A percentile compares a stretch with the other conserved stretches of the same genome.
Conservation (phyloP, 2,888 invertebrate species). For the Drosophila helvetica region DNA sequence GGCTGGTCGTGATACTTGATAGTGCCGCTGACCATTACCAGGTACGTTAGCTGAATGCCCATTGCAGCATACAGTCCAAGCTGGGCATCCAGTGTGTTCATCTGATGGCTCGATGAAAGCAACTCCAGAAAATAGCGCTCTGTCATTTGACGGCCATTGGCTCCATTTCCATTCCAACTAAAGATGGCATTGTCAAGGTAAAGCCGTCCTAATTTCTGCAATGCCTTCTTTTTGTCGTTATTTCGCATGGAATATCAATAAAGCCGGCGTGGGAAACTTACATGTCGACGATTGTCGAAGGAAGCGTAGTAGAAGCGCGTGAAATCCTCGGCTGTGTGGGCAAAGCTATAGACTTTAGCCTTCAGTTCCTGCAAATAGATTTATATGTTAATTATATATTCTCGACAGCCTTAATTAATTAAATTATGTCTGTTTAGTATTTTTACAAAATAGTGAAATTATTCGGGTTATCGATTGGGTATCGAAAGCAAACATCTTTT, state of each 20-base stretch:
- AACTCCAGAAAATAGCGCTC: slow-evolving; percentile 93
- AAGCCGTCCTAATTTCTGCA: slow-evolving; percentile 89
- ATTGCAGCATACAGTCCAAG: slow-evolving; percentile 91
- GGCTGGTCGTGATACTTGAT: slow-evolving; percentile 88
- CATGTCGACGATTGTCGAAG: slow-evolving; percentile 94
- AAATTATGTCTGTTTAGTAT: too few species aligned
- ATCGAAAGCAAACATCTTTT: too few species aligned
- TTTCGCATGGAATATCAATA: neutral
- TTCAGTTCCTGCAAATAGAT: slow-evolving; percentile 85
- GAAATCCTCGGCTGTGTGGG: slow-evolving; percentile 94
- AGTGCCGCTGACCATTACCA: slow-evolving; percentile 92
- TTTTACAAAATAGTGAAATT: too few species aligned
- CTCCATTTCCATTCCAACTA: slow-evolving; percentile 96
- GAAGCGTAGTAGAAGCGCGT: slow-evolving; percentile 95
- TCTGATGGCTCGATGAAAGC: slow-evolving; percentile 90
- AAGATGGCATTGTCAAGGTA: slow-evolving; percentile 93
- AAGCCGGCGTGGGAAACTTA: slow-evolving; percentile 79
- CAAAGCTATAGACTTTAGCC: slow-evolving; percentile 90
- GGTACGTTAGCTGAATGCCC: slow-evolving; percentile 90
- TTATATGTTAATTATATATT: neutral
- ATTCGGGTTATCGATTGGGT: too few species aligned
- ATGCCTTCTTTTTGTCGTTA: neutral
- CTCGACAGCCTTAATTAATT: too few species aligned
- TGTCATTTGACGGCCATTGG: slow-evolving; percentile 91
- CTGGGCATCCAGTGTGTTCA: slow-evolving; percentile 94